Conservation (phyloP, 2,113 vertebrate species). For the Synchiropus splendidus region DNA sequence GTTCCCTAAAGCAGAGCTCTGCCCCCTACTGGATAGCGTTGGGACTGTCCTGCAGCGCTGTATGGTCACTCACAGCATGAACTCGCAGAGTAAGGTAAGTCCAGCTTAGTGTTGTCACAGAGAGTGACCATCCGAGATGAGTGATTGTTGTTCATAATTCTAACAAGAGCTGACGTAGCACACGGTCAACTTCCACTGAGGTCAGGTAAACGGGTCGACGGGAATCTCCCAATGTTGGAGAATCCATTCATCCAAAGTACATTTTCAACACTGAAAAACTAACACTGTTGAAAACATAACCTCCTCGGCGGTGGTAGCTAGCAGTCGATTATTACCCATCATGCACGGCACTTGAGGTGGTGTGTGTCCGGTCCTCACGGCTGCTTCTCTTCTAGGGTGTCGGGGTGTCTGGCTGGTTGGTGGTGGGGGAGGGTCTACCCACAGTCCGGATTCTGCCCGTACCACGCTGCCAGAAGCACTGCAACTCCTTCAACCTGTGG, state of each 20-base stretch:
- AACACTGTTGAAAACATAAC: too few relatives aligned
- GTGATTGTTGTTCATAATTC: too few relatives aligned
- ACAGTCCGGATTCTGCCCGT: slow-evolving; percentile 56
- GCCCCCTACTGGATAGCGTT: slow-evolving; percentile 61
- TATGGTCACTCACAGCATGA: slow-evolving; percentile 56
- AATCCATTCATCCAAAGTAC: background rate
- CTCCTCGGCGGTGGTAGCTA: too few relatives aligned
- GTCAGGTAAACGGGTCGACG: too few relatives aligned
- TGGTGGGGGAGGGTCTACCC: slow-evolving; percentile 61
- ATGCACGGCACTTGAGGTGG: too few relatives aligned
- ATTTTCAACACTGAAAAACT: background rate
- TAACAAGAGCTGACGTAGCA: too few relatives aligned
- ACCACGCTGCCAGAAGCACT: slow-evolving; percentile 60
- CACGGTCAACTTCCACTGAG: too few relatives aligned
- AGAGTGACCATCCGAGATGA: too few relatives aligned
- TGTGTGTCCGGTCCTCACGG: too few relatives aligned
- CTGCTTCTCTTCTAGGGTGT: slow-evolving; percentile 43
- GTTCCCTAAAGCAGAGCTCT: slow-evolving; percentile 59
- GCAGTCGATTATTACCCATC: background rate
- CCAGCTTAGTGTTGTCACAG: too few relatives aligned
- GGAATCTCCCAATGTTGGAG: too few relatives aligned
- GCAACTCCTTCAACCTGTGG: slow-evolving; percentile 67
- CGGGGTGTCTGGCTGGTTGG: slow-evolving; percentile 57
- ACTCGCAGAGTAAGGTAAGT: slow-evolving; percentile 57
- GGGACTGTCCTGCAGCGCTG: slow-evolving; percentile 62